Evolutionary conservation across 2,888 invertebrate genomes (phyloP), one percentile per base, ranked within the genome.

Genomic region (Eupithecia insigniata): DNA sequence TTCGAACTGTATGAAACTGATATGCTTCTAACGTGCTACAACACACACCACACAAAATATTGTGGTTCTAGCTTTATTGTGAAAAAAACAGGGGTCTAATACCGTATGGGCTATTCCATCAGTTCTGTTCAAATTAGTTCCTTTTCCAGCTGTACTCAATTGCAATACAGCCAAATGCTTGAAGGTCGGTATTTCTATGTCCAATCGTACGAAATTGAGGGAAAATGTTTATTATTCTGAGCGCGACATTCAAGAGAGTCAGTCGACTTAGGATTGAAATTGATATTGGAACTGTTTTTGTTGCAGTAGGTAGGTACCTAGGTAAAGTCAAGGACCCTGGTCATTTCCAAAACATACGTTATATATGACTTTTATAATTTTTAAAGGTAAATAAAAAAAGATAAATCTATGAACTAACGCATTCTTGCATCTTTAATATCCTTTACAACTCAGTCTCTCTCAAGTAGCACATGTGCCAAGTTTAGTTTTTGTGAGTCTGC

Each of bases 401-500:
- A 46, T n/a, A 51, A 51, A 14, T 26, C 22, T 7, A 26, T 26
- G 55, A 26, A 26, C 34, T 32, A 30, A 62, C 61, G 61, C 61
- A 34, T 62, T 62, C 61, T 12, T 10, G n/a, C 34, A 34, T 67
- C 8, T 30, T 46, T 60, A 67, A 34, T 67, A 66, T 70, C 60
- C 68, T 68, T 46, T 46, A 69, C 51, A 69, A 51, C 18, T 65
- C 36, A 66, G 46, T 51, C 34, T 68, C 32, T 65, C 58, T 70
- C 69, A 62, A 74, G 73, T 51, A 67, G 60, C 71, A 69, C 67
- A 74, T 74, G 69, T 71, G 71, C 64, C 46, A 69, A 74, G 64
- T 62, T 34, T 61, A 58, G 6, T 73, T 78, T 74, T 74, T 72
- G 76, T 51, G 32, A 46, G 34, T 60, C 39, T 36, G 39, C 66